A percentile compares a stretch with the other conserved stretches of the same genome.
Conservation (phyloP, 2,888 invertebrate genomes). For the Chalcosyrphus nemorum region DNA sequence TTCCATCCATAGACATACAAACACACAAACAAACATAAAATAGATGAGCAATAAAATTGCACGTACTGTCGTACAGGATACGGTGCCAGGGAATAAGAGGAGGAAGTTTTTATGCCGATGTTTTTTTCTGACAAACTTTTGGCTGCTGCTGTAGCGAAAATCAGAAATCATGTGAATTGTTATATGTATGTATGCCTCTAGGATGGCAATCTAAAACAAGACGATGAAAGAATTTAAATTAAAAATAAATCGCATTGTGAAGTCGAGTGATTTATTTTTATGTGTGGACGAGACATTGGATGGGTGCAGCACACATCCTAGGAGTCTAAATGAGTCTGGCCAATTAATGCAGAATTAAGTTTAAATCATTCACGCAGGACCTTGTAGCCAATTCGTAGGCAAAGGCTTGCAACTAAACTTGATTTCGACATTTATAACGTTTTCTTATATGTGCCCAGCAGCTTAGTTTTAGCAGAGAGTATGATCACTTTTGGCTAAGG, state of each 20-base stretch:
- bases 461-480: too few species aligned
- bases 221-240: constrained; percentile 63
- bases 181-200: background rate
- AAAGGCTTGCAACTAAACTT: too few species aligned
- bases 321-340: background rate
- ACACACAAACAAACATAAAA: background rate
- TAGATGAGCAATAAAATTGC: constrained; percentile 32
- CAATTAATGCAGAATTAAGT: background rate
- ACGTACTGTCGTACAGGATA: background rate
- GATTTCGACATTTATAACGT: too few species aligned
- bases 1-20: too few species aligned
- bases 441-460: too few species aligned
- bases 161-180: constrained; percentile 9
- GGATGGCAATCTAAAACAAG: constrained; percentile 22
- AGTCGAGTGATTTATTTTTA: constrained; percentile 62
- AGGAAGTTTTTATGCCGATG: constrained; percentile 21
- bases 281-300: constrained; percentile 15
- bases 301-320: background rate
- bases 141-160: background rate
- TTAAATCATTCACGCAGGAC: too few species aligned
- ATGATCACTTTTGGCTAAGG: too few species aligned
- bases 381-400: too few species aligned
- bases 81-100: background rate
- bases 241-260: constrained; percentile 60
- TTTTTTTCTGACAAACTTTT: constrained; percentile 19